Percentiles rank a stretch among this genome's conserved stretches.
These are phyloP conservation scores for Lumbricus terrestris DNA, from an alignment of 2,888 invertebrate genomes.

Conservation along the genomic window DNA sequence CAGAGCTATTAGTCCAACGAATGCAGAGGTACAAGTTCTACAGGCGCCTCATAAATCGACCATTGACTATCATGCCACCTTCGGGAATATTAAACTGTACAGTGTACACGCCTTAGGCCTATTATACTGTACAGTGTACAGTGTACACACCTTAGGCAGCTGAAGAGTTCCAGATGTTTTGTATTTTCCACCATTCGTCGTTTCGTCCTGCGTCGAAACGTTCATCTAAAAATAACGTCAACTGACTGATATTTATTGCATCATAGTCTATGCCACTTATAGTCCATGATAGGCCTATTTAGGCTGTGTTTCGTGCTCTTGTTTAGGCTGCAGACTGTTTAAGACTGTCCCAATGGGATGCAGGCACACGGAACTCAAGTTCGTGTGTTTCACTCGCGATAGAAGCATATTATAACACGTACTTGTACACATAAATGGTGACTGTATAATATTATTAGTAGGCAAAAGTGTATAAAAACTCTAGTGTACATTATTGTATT, in stretches of 20 bases:
- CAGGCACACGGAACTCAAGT: too few species aligned
- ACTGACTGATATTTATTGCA: background rate
- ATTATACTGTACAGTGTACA: too few species aligned
- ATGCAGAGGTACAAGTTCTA: background rate
- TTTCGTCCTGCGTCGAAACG: background rate
- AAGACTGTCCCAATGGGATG: background rate
- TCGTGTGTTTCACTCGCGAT: background rate
- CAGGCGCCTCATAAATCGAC: background rate
- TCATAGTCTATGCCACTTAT: background rate
- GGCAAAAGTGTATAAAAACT: background rate
- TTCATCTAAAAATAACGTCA: background rate
- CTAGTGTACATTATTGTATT: too few species aligned
- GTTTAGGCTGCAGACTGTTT: background rate
- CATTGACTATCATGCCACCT: background rate
- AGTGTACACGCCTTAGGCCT: constrained; percentile 5
- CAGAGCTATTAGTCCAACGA: background rate
- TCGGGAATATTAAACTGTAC: background rate
- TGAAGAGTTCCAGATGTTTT: background rate
- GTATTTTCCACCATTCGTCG: background rate
- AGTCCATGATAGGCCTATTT: background rate
- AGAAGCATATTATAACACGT: background rate
- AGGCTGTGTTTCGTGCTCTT: background rate
- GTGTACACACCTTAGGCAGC: constrained; percentile 6
- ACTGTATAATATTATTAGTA: background rate
- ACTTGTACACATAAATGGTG: background rate